phyloP scores from a whole-genome alignment of 30 jellyfish, hydroid and myxozoan species.

The Cassiopea xamachana region DNA sequence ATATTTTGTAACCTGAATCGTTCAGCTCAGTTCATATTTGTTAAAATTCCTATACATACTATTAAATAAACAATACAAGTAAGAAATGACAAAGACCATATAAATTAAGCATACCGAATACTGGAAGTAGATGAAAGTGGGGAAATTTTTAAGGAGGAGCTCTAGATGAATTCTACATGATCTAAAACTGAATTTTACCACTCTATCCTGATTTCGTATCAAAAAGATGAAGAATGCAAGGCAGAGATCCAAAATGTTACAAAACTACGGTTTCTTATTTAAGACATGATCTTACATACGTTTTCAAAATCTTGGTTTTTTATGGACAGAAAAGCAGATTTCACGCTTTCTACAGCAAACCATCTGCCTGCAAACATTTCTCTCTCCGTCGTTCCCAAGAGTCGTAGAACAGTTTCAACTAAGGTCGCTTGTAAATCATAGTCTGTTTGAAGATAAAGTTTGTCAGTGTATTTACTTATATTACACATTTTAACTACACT shows the following conservation, averaged over 20 bases:
- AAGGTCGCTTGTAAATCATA: constrained; percentile 18
- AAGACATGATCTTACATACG: not conserved
- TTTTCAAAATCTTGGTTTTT: constrained; percentile 37
- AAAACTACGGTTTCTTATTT: too few relatives aligned
- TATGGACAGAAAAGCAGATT: constrained; percentile 6
- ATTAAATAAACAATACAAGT: too few relatives aligned
- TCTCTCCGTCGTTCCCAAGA: not conserved
- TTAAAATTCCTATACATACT: not conserved
- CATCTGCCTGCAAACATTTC: not conserved
- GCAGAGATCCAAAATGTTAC: too few relatives aligned
- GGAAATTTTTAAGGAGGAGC: too few relatives aligned
- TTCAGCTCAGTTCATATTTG: not conserved
- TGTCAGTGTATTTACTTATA: not conserved
- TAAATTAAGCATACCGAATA: too few relatives aligned
- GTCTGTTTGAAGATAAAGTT: not conserved
- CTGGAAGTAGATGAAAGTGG: too few relatives aligned
- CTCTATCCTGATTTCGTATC: too few relatives aligned
- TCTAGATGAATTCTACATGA: too few relatives aligned
- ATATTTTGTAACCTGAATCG: not conserved
- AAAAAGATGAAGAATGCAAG: too few relatives aligned
- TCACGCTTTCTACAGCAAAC: not conserved
- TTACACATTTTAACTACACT: not conserved
- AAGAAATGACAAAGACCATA: too few relatives aligned
- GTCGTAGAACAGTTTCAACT: constrained; percentile 10
- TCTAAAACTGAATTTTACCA: too few relatives aligned